phyloP scores from a whole-genome alignment of 2,797 vertebrate species.

The Aplochiton taeniatus region DNA sequence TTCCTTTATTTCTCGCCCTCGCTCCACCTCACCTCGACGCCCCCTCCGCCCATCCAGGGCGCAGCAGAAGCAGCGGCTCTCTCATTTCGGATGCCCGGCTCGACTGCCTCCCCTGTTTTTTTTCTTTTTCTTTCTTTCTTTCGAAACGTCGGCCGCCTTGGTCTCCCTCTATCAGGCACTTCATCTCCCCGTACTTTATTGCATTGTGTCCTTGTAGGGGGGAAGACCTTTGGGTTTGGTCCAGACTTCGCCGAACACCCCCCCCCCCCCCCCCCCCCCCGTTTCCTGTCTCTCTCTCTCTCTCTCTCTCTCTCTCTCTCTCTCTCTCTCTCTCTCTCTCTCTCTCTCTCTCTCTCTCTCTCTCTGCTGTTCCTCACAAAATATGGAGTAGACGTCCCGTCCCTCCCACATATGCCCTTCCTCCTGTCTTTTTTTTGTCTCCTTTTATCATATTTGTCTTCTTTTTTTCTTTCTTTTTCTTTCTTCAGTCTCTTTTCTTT shows the following conservation, averaged over 20 bases:
- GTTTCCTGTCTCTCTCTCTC: not conserved
- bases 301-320: not conserved
- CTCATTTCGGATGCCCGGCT: too few species aligned
- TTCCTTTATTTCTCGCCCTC: not conserved
- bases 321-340: not conserved
- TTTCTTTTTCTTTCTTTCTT: too few species aligned
- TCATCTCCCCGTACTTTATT: not conserved
- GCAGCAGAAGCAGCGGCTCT: too few species aligned
- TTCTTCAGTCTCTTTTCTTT: too few species aligned
- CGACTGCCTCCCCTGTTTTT: too few species aligned
- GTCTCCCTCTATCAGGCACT: not conserved
- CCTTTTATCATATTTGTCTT: too few species aligned
- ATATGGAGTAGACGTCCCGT: too few species aligned
- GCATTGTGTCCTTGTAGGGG: constrained; percentile 4
- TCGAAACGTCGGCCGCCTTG: not conserved
- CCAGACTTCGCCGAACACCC: not conserved
- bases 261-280: not conserved
- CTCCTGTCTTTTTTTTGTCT: too few species aligned
- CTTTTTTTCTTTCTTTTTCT: too few species aligned
- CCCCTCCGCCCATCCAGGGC: too few species aligned
- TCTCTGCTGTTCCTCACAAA: not conserved
- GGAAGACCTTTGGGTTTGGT: not conserved
- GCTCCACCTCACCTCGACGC: too few species aligned
- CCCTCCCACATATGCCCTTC: too few species aligned
- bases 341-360: not conserved